Evolutionary conservation across 2,888 invertebrate genomes (phyloP).

Genomic region (Dicyrtomina minuta): DNA sequence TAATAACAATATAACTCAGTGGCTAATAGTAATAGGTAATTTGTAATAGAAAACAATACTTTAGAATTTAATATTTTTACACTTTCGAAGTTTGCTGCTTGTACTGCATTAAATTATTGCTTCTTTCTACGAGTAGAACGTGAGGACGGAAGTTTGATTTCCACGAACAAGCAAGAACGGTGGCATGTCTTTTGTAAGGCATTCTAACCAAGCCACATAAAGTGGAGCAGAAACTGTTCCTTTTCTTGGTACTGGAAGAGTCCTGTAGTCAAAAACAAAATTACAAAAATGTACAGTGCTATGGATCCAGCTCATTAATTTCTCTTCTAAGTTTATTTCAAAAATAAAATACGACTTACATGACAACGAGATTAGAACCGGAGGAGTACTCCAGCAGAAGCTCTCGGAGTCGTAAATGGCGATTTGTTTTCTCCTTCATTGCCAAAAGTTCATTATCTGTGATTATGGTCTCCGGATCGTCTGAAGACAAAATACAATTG

Average conservation of each 20-base stretch:
- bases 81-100: no score
- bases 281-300: not conserved
- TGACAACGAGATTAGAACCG: slow-evolving; percentile 82
- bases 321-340: no score
- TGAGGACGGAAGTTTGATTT: slow-evolving; percentile 37
- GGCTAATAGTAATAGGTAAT: no score
- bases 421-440: slow-evolving; percentile 81
- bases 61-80: no score
- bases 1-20: no score
- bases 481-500: no score
- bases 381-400: slow-evolving; percentile 76
- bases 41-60: no score
- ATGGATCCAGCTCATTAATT: not conserved
- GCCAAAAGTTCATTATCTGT: slow-evolving; percentile 78
- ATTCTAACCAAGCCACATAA: slow-evolving; percentile 95
- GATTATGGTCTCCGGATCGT: slow-evolving; percentile 60
- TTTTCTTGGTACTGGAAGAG: slow-evolving; percentile 90
- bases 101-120: no score
- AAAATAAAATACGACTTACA: slow-evolving; percentile 64
- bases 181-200: slow-evolving; percentile 81
- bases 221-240: slow-evolving; percentile 84
- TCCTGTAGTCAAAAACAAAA: slow-evolving; percentile 61
- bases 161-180: slow-evolving; percentile 60
- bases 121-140: slow-evolving; percentile 35
- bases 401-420: slow-evolving; percentile 86